phyloP scores from a whole-genome alignment of 2,888 invertebrate species.

The Agrypnus murinus region DNA sequence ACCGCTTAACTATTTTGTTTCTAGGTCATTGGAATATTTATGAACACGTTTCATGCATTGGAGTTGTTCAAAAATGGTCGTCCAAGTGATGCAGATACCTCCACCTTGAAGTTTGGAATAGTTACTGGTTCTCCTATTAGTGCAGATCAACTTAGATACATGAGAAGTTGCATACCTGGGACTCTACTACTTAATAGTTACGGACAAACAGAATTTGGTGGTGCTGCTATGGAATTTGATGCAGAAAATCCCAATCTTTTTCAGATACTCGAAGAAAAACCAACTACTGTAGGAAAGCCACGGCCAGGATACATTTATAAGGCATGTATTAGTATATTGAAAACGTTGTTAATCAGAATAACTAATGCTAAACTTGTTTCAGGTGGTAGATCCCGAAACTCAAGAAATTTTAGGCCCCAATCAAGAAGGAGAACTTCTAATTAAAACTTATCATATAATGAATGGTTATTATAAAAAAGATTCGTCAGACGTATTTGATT shows the following conservation, averaged over 20 bases:
- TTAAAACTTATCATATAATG: slow-evolving; percentile 67
- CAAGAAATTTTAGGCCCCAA: slow-evolving; percentile 70
- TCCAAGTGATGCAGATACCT: slow-evolving; percentile 59
- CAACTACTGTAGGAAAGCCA: background rate
- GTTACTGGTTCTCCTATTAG: background rate
- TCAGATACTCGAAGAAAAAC: too few species aligned
- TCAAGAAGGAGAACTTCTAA: too few species aligned
- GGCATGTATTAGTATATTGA: background rate
- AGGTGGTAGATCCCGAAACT: slow-evolving; percentile 72
- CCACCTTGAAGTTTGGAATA: background rate
- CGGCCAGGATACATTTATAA: background rate
- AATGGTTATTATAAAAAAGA: slow-evolving; percentile 72
- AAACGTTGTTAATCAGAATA: background rate
- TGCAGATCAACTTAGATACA: background rate
- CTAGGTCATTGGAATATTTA: slow-evolving; percentile 45
- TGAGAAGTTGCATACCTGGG: background rate
- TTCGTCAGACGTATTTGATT: slow-evolving; percentile 69
- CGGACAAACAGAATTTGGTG: slow-evolving; percentile 65
- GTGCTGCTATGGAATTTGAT: slow-evolving; percentile 15
- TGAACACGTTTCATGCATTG: slow-evolving; percentile 59
- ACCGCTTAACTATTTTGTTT: background rate
- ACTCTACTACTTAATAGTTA: background rate
- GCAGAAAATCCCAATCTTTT: background rate
- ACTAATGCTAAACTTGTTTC: slow-evolving; percentile 4
- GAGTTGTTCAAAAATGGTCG: slow-evolving; percentile 61